Evolutionary conservation across 2,797 vertebrate genomes (phyloP).

Genomic region (Falco rusticolus): DNA sequence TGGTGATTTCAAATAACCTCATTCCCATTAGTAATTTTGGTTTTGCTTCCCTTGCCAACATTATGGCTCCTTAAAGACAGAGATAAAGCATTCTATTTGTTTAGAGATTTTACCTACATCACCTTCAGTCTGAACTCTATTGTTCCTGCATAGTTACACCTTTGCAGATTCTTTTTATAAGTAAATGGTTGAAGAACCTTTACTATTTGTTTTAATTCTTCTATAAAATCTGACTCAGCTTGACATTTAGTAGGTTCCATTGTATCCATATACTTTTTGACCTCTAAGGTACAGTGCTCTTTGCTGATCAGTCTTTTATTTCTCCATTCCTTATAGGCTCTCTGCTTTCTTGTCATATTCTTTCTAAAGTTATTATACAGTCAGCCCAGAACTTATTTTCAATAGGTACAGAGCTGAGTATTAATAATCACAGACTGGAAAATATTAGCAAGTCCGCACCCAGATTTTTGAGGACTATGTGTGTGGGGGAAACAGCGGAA

Average conservation of each 20-base stretch:
- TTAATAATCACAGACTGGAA: background rate
- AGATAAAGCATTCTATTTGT: background rate
- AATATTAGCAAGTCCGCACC: background rate
- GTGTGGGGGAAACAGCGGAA: background rate
- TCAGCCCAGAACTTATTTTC: background rate
- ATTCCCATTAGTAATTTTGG: background rate
- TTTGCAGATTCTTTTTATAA: background rate
- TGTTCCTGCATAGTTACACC: background rate
- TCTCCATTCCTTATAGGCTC: background rate
- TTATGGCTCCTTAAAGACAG: background rate
- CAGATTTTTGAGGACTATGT: background rate
- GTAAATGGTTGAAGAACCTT: background rate
- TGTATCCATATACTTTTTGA: background rate
- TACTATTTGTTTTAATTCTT: constrained; percentile 2
- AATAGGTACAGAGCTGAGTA: background rate
- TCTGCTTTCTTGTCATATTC: background rate
- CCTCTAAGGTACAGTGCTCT: background rate
- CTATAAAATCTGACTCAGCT: background rate
- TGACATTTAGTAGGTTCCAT: background rate
- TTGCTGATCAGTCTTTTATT: background rate
- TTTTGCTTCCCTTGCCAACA: background rate
- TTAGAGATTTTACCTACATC: background rate
- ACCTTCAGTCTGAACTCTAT: background rate
- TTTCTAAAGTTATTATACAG: background rate
- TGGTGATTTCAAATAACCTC: background rate